Percentiles rank a stretch among this genome's conserved stretches.
phyloP scores from a whole-genome alignment of 1,140 invertebrate genomes.

The Drosophila eugracilis region DNA sequence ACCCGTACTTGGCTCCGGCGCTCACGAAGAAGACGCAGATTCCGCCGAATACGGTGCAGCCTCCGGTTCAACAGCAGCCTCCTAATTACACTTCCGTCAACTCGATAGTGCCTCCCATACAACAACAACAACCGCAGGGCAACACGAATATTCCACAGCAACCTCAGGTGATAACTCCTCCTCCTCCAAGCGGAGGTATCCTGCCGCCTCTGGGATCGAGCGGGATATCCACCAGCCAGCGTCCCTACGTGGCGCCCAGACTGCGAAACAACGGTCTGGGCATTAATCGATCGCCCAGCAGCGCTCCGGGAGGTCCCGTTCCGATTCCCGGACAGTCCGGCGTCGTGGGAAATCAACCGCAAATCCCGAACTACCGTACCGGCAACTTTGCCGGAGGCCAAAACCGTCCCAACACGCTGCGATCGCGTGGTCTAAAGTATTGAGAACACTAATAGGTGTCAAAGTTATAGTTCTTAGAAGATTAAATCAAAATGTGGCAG shows the following conservation, averaged over 20 bases:
- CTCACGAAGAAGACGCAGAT: constrained; percentile 63
- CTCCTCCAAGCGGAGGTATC: constrained; percentile 16
- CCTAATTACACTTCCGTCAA: constrained; percentile 74
- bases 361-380: constrained; percentile 16
- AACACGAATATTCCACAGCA: too few relatives aligned
- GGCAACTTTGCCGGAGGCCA: constrained; percentile 36
- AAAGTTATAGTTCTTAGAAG: constrained; percentile 13
- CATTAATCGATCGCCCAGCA: constrained; percentile 52
- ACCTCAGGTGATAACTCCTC: constrained; percentile 1
- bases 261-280: constrained; percentile 71
- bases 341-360: constrained; percentile 9
- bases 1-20: constrained; percentile 73
- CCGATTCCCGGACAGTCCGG: constrained; percentile 13
- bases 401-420: constrained; percentile 61
- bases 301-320: constrained; percentile 43
- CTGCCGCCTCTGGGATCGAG: constrained; percentile 15
- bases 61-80: constrained; percentile 36
- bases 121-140: constrained; percentile 19
- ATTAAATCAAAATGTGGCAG: constrained; percentile 9
- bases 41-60: constrained; percentile 29
- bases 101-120: constrained; percentile 69
- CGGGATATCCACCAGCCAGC: constrained; percentile 70
- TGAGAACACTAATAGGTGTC: constrained; percentile 34
- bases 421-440: constrained; percentile 81
- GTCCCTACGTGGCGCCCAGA: constrained; percentile 78